A percentile compares a stretch with the other conserved stretches of the same genome.
Evolutionary conservation across 2,888 invertebrate species (phyloP).

Genomic region (Sialis lutaria): DNA sequence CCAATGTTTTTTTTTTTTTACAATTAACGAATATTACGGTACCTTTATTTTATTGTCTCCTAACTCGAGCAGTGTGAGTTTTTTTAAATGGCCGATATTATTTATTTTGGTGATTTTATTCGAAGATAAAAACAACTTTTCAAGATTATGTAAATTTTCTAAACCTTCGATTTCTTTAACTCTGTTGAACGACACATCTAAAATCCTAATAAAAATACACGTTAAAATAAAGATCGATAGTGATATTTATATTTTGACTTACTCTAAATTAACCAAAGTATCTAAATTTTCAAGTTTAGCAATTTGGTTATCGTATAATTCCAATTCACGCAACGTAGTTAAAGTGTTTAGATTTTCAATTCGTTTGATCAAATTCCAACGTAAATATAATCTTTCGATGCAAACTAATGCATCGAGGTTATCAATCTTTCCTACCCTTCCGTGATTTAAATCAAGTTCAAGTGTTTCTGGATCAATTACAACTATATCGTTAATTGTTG

Average conservation of each 20-base stretch:
- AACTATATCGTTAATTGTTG: slow-evolving; percentile 38
- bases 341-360: slow-evolving; percentile 76
- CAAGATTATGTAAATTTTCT: slow-evolving; percentile 51
- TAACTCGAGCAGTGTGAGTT: slow-evolving; percentile 73
- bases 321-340: slow-evolving; percentile 66
- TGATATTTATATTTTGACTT: slow-evolving; percentile 24
- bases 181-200: slow-evolving; percentile 94
- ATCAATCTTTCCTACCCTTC: slow-evolving; percentile 66
- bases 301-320: slow-evolving; percentile 95
- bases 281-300: slow-evolving; percentile 81
- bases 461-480: slow-evolving; percentile 45
- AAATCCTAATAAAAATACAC: slow-evolving; percentile 37
- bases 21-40: slow-evolving; percentile 17
- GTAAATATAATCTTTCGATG: slow-evolving; percentile 64
- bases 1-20: too few species aligned
- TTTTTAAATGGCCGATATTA: slow-evolving; percentile 63
- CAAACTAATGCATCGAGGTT: slow-evolving; percentile 61
- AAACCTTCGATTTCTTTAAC: slow-evolving; percentile 74
- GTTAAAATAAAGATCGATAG: background rate
- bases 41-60: slow-evolving; percentile 89
- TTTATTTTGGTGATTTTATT: slow-evolving; percentile 80
- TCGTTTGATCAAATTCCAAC: slow-evolving; percentile 91
- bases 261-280: slow-evolving; percentile 74
- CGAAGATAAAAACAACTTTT: slow-evolving; percentile 74
- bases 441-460: slow-evolving; percentile 81